Base-by-base conservation (phyloP, 2,888 invertebrate species). In the Gnatocerus cornutus region DNA sequence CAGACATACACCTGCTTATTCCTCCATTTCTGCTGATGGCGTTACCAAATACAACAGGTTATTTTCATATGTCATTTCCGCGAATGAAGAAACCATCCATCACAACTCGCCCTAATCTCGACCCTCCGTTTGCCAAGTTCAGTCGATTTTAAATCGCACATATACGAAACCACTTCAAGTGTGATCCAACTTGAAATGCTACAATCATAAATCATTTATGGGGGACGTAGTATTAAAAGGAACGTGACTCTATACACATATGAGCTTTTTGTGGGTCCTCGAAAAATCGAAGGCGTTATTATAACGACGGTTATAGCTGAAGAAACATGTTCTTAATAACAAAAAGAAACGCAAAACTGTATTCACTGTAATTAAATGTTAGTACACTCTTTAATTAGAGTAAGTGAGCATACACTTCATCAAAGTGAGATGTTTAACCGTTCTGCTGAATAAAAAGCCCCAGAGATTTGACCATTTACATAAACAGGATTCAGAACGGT, bases 31-130 rank as follows among this genome's bases (percentile, higher is more conserved):
- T 65, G 65, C 21, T 29, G 61, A 48, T 43, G 61, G 52, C 69
- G 50, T 55, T 52, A 43, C 61, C 58, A 43, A 52, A 69, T 69
- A 65, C 65, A 64, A 64, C 69, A 65, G 64, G 65, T 69, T 64
- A 69, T 69, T 69, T 69, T 64, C 64, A 58, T 69, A 69, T 68
- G 63, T 63, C 63, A 68, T 62, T 68, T 62, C 56, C 61, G 61
- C 48, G 53, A 43, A 48, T 48, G 21, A 37, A 52, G 21, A 46
- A 56, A 55, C 62, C 68, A 68, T 68, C 41, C 48, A 68, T 68
- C 68, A 68, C 43, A 10, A 27, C 21, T 21, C 9, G 53, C 52
- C 12, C 64, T 53, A 64, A 64, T 64, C 62, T 39, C 39, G 37
- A 43, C 61, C 61, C 50, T 45, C 48, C 45, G 50, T 43, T 43